Percentiles rank a stretch among this genome's conserved stretches.
These are phyloP conservation scores for Vanessa atalanta DNA, from an alignment of 1,140 invertebrate species.

Conservation along the genomic window DNA sequence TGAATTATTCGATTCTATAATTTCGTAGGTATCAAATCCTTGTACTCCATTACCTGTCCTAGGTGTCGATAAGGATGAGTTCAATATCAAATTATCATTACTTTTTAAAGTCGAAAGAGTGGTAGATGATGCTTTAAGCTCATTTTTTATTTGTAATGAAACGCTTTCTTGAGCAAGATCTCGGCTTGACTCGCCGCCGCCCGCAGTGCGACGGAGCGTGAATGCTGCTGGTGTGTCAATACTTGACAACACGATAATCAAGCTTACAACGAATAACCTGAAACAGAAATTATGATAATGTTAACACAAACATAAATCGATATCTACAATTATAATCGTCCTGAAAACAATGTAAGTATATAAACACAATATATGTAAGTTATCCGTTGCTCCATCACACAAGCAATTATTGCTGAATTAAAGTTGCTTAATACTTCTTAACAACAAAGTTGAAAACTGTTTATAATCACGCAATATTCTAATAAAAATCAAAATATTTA, in stretches of 20 bases:
- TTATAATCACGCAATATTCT: slow-evolving; percentile 20
- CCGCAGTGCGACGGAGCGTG: slow-evolving; percentile 25
- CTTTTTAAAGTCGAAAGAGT: slow-evolving; percentile 10
- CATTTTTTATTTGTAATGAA: slow-evolving; percentile 48
- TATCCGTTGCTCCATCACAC: slow-evolving; percentile 1
- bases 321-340: neutral
- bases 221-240: slow-evolving; percentile 41
- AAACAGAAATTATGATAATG: slow-evolving; percentile 32
- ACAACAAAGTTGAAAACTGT: slow-evolving; percentile 18
- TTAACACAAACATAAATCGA: slow-evolving; percentile 5
- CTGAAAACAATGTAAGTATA: slow-evolving; percentile 7
- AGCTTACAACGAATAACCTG: slow-evolving; percentile 45
- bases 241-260: slow-evolving; percentile 35
- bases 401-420: slow-evolving; percentile 12
- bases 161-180: slow-evolving; percentile 53
- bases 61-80: neutral
- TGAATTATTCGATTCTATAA: neutral
- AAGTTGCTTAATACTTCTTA: slow-evolving; percentile 20
- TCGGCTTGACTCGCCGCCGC: slow-evolving; percentile 3
- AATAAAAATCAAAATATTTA: slow-evolving; percentile 7
- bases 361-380: neutral
- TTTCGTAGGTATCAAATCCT: neutral
- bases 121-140: slow-evolving; percentile 42
- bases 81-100: neutral
- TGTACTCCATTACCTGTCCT: neutral